These are phyloP conservation scores for Diceros bicornis DNA, from an alignment of 2,797 vertebrate genomes.

Conservation along the genomic window DNA sequence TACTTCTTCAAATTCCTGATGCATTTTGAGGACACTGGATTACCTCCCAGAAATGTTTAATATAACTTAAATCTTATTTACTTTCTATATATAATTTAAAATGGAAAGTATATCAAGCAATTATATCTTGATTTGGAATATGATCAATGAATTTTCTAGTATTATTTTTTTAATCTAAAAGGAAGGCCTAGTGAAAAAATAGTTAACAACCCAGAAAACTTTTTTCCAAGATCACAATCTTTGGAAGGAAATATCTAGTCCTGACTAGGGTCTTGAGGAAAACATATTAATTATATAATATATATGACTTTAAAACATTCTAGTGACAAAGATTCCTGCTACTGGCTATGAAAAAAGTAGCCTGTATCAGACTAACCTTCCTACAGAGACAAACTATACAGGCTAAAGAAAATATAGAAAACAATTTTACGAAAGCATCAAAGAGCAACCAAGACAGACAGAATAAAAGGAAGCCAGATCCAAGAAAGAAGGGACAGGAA, in stretches of 20 bases:
- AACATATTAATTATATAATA: background rate
- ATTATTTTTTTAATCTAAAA: constrained; percentile 20
- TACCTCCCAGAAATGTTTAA: constrained; percentile 11
- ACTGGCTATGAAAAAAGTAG: background rate
- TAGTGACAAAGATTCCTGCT: background rate
- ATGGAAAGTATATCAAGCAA: constrained; percentile 1
- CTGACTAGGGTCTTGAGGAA: constrained; percentile 34
- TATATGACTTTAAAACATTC: constrained; percentile 5
- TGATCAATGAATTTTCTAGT: constrained; percentile 19
- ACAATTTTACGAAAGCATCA: constrained; percentile 8
- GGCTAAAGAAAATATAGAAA: constrained; percentile 26
- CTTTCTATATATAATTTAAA: background rate
- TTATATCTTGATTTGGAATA: constrained; percentile 51
- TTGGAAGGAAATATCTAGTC: background rate
- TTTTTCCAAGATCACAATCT: background rate
- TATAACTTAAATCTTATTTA: background rate
- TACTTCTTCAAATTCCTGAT: background rate
- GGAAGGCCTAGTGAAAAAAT: background rate
- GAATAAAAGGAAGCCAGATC: background rate
- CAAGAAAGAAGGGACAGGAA: background rate
- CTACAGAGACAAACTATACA: background rate
- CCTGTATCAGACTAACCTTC: background rate
- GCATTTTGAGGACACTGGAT: constrained; percentile 25
- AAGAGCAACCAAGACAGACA: background rate
- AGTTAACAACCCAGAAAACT: background rate